phyloP scores from a whole-genome alignment of 2,888 invertebrate species.

The Euphydryas editha region DNA sequence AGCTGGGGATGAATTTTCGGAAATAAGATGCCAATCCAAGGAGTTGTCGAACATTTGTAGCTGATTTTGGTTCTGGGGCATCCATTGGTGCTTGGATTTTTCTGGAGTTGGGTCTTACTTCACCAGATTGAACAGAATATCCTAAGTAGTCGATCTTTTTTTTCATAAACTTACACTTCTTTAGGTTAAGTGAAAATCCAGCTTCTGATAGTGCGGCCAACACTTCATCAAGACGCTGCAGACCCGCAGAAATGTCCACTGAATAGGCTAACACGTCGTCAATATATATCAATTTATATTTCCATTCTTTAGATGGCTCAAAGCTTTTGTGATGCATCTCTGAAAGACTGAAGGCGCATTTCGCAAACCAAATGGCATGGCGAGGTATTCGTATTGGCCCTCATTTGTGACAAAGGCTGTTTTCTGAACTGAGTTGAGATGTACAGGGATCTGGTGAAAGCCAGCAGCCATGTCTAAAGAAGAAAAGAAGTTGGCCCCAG shows the following conservation, averaged over 20 bases:
- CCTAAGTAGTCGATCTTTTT: not conserved
- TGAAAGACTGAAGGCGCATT: constrained; percentile 52
- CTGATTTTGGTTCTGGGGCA: constrained; percentile 20
- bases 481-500: constrained; percentile 22
- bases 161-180: not conserved
- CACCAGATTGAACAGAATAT: not conserved
- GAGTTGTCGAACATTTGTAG: constrained; percentile 31
- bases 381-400: constrained; percentile 17
- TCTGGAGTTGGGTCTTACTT: not conserved
- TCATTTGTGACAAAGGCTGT: constrained; percentile 17
- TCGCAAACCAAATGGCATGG: constrained; percentile 2
- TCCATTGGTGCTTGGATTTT: not conserved
- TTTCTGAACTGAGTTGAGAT: not conserved
- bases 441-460: constrained; percentile 1
- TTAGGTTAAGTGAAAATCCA: constrained; percentile 32
- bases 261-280: not conserved
- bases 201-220: not conserved
- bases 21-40: constrained; percentile 36
- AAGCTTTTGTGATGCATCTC: constrained; percentile 31
- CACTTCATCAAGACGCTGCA: not conserved
- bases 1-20: constrained; percentile 31
- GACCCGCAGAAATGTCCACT: not conserved
- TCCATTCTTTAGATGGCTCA: not conserved
- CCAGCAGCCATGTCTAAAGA: constrained; percentile 28
- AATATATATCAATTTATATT: not conserved